A percentile compares a stretch with the other conserved stretches of the same genome.
Evolutionary conservation across 2,797 vertebrate species (phyloP).

Genomic region (Falco naumanni): DNA sequence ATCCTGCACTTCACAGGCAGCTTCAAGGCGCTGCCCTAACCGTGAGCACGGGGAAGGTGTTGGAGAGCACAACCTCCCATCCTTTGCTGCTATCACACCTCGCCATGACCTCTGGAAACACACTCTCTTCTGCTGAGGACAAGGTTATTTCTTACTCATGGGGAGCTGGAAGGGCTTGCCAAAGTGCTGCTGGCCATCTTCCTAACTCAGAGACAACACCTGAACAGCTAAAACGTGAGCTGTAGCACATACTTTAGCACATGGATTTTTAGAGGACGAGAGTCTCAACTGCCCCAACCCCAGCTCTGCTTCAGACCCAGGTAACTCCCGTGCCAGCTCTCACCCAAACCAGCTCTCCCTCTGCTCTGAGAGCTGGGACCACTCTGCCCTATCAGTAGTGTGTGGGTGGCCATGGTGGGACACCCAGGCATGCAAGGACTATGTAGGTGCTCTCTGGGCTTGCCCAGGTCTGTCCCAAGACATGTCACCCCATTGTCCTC

Average conservation of each 20-base stretch:
- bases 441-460: accelerated
- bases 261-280: not conserved
- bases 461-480: not conserved
- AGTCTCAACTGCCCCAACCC: not conserved
- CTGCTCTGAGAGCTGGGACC: not conserved
- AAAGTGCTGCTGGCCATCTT: not conserved
- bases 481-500: accelerated
- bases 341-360: not conserved
- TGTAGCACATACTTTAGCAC: not conserved
- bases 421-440: not conserved
- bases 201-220: not conserved
- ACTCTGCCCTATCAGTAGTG: not conserved
- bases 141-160: not conserved
- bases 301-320: not conserved
- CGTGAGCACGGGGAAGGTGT: not conserved
- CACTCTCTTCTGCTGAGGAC: not conserved
- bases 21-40: not conserved
- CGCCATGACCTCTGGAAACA: accelerated
- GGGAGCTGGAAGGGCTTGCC: not conserved
- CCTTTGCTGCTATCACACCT: not conserved
- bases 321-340: not conserved
- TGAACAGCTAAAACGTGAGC: not conserved
- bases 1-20: not conserved
- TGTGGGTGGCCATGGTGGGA: not conserved
- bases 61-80: not conserved